Evolutionary conservation across 2,888 invertebrate species (phyloP).

Genomic region (Creontiades dilutus): DNA sequence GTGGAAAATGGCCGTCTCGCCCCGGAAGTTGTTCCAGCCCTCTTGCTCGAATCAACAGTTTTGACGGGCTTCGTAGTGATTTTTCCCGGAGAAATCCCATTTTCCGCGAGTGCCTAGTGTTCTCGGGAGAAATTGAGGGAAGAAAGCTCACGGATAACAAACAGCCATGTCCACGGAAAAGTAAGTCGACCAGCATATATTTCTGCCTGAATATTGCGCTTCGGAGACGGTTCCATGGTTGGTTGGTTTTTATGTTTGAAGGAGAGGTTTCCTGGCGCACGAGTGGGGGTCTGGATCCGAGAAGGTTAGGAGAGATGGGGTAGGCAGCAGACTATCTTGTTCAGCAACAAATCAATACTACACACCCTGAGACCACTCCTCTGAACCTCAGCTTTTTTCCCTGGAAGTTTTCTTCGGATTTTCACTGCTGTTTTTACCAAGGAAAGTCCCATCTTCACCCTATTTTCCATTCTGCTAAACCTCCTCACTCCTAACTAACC

Average conservation of each 20-base stretch:
- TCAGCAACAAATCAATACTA: conserved; percentile 60
- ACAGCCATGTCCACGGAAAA: conserved; percentile 48
- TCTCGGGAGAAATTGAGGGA: background rate
- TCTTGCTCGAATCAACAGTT: conserved; percentile 23
- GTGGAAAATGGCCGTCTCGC: conserved; percentile 62
- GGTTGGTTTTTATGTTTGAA: conserved; percentile 6
- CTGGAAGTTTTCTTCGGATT: conserved; percentile 18
- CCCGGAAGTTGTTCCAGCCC: background rate
- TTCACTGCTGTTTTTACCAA: background rate
- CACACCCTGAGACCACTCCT: conserved; percentile 61
- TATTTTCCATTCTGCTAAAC: background rate
- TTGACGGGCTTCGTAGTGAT: conserved; percentile 35
- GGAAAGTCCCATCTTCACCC: background rate
- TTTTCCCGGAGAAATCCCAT: background rate
- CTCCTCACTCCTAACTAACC: background rate
- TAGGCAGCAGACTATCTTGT: conserved; percentile 48
- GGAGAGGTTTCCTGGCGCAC: conserved; percentile 8
- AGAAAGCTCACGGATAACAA: background rate
- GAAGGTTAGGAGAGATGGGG: conserved; percentile 64
- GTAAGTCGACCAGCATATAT: background rate
- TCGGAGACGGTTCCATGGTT: background rate
- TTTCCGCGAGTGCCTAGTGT: conserved; percentile 23
- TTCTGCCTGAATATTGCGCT: background rate
- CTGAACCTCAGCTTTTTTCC: conserved; percentile 6
- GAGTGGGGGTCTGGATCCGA: background rate